These are phyloP conservation scores for Drosophila sproati DNA, from an alignment of 1,140 invertebrate genomes.

Conservation along the genomic window DNA sequence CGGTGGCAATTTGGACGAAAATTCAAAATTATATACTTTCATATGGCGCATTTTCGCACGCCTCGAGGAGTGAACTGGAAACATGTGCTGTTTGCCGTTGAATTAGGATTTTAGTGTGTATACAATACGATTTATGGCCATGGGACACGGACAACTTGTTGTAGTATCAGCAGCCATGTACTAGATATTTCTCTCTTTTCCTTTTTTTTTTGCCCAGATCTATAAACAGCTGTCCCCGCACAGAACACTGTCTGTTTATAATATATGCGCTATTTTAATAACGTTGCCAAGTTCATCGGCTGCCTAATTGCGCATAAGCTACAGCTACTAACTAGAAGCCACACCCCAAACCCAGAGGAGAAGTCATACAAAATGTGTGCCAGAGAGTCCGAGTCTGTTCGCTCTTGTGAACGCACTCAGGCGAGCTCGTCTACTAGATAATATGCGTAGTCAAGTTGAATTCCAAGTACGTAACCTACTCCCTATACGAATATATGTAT, in stretches of 20 bases:
- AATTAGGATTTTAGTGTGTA: constrained; percentile 2
- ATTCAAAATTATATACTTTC: constrained; percentile 18
- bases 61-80: constrained; percentile 26
- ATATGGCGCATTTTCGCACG: constrained; percentile 35
- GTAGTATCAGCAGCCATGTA: constrained; percentile 15
- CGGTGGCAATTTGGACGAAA: constrained; percentile 17
- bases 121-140: constrained; percentile 12
- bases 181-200: constrained; percentile 24
- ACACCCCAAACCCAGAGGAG: no score
- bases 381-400: not conserved
- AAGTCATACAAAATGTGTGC: not conserved
- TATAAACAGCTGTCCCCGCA: constrained; percentile 33
- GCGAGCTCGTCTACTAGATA: constrained; percentile 46
- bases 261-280: constrained; percentile 44
- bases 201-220: not conserved
- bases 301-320: constrained; percentile 58
- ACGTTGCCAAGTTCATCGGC: constrained; percentile 48
- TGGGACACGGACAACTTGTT: constrained; percentile 29
- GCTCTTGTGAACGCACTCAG: constrained; percentile 27
- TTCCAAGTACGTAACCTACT: constrained; percentile 19
- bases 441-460: constrained; percentile 35
- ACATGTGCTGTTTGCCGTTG: constrained; percentile 22
- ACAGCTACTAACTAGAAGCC: constrained; percentile 18
- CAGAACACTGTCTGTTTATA: not conserved
- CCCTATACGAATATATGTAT: not conserved